Conservation (phyloP, 2,113 vertebrate species). For the Scomber japonicus region DNA sequence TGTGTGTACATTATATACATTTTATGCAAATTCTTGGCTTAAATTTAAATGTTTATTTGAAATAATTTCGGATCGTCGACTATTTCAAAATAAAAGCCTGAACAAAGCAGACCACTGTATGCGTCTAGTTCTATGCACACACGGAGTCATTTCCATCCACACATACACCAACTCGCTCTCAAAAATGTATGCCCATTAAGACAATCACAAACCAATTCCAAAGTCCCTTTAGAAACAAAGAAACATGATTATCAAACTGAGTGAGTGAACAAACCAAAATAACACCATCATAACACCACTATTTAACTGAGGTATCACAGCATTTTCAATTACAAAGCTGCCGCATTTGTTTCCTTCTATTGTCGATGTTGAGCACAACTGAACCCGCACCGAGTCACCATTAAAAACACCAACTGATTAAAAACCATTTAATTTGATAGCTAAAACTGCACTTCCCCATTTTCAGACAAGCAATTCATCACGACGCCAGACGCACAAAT, state of each 20-base stretch:
- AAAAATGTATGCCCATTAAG: conserved; percentile 62
- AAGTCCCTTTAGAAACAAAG: conserved; percentile 69
- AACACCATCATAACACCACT: conserved; percentile 75
- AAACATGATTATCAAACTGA: conserved; percentile 70
- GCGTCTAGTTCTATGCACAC: conserved; percentile 25
- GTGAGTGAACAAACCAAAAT: conserved; percentile 63
- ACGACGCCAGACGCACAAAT: conserved; percentile 77
- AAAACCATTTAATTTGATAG: conserved; percentile 85
- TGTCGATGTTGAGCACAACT: conserved; percentile 79
- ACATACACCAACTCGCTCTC: conserved; percentile 31
- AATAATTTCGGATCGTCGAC: not conserved
- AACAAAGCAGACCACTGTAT: not conserved
- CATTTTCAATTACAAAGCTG: conserved; percentile 79
- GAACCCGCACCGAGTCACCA: conserved; percentile 72
- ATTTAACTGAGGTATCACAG: conserved; percentile 78
- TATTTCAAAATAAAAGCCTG: not conserved
- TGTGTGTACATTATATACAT: too few species aligned
- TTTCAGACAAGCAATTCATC: conserved; percentile 79
- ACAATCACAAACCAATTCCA: conserved; percentile 64
- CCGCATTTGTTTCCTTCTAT: conserved; percentile 72
- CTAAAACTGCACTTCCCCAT: conserved; percentile 75
- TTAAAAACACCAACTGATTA: conserved; percentile 84
- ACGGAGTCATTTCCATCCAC: not conserved
- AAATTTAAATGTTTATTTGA: not conserved
- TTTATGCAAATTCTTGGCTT: not conserved